Evolutionary conservation across 2,888 invertebrate genomes (phyloP).

Genomic region (Drosophila meridiana): DNA sequence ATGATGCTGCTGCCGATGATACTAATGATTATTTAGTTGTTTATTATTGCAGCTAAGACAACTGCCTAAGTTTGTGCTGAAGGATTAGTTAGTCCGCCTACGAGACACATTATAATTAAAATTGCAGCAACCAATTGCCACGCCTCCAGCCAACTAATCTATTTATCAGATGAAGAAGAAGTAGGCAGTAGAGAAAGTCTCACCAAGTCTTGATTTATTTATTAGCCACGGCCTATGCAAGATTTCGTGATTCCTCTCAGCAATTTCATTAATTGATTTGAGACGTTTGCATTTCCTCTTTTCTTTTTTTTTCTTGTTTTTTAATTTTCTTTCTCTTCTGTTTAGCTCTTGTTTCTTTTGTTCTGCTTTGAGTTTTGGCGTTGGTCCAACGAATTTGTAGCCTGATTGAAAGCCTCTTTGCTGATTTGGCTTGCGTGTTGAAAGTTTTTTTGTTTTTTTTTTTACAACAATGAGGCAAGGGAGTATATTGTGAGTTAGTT

Average conservation of each 20-base stretch:
- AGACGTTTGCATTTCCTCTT: slow-evolving; percentile 36
- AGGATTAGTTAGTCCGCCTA: slow-evolving; percentile 53
- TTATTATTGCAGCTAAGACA: slow-evolving; percentile 44
- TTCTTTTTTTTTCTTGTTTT: slow-evolving; percentile 7
- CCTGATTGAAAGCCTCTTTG: slow-evolving; percentile 62
- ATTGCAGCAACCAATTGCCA: slow-evolving; percentile 48
- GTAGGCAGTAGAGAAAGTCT: background rate
- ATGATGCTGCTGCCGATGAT: background rate
- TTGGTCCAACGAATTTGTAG: slow-evolving; percentile 56
- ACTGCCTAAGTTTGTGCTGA: slow-evolving; percentile 48
- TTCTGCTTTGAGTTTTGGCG: slow-evolving; percentile 42
- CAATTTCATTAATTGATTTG: slow-evolving; percentile 68
- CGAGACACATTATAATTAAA: slow-evolving; percentile 47
- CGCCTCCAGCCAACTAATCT: slow-evolving; percentile 31
- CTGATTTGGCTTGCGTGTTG: slow-evolving; percentile 51
- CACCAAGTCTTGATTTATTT: slow-evolving; percentile 58
- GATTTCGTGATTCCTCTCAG: slow-evolving; percentile 36
- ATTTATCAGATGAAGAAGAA: slow-evolving; percentile 7
- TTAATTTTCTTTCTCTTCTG: background rate
- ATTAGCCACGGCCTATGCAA: slow-evolving; percentile 37
- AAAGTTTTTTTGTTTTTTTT: slow-evolving; percentile 13
- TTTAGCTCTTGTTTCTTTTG: background rate
- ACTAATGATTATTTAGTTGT: slow-evolving; percentile 26
- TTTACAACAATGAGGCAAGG: too few species aligned
- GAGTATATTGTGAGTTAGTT: background rate